Percentiles rank a stretch among this genome's conserved stretches.
Evolutionary conservation across 2,113 vertebrate genomes (phyloP).

Genomic region (Piprites chloris): DNA sequence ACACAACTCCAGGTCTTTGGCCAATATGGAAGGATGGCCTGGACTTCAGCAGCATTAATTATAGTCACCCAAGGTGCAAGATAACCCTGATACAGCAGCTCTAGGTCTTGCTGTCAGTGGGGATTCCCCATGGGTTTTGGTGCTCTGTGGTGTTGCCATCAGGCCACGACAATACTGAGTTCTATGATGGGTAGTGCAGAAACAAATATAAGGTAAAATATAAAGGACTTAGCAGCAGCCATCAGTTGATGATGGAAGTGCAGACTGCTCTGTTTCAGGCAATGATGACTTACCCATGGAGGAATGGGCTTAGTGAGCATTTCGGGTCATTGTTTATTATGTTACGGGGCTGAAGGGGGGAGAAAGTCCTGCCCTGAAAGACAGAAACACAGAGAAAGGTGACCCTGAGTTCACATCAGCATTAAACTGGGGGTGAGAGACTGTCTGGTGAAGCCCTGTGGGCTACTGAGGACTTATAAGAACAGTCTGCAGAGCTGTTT

Average conservation of each 20-base stretch:
- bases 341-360: neutral
- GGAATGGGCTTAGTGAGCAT: neutral
- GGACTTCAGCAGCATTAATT: neutral
- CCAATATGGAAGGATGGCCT: neutral
- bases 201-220: neutral
- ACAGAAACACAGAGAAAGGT: neutral
- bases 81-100: neutral
- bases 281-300: neutral
- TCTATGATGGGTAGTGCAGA: neutral
- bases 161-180: neutral
- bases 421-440: neutral
- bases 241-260: neutral
- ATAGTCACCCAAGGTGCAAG: neutral
- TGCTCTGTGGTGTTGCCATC: neutral
- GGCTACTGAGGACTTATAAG: neutral
- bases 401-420: neutral
- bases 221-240: neutral
- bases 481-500: neutral
- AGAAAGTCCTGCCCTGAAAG: neutral
- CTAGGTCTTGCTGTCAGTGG: neutral
- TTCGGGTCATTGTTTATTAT: neutral
- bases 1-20: neutral
- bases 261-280: neutral
- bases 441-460: neutral
- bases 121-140: neutral